These are phyloP conservation scores for Podilymbus podiceps DNA, from an alignment of 2,113 vertebrate genomes.

Conservation along the genomic window DNA sequence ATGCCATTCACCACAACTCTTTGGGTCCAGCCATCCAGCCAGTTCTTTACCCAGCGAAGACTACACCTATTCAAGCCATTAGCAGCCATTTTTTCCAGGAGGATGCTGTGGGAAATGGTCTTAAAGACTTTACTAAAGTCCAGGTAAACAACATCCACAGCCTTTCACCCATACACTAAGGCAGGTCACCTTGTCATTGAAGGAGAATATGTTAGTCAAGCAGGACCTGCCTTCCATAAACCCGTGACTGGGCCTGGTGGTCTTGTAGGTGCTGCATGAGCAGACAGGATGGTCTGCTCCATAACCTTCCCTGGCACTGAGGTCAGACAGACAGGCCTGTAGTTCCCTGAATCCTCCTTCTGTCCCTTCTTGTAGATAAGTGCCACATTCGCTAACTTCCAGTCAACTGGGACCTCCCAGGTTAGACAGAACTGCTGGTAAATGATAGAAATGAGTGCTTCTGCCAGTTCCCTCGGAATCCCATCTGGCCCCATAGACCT, in stretches of 20 bases:
- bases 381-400: too few species aligned
- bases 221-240: too few species aligned
- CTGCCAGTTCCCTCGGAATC: too few species aligned
- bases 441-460: too few species aligned
- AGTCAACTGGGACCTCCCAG: too few species aligned
- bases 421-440: too few species aligned
- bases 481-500: too few species aligned
- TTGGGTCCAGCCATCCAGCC: not conserved
- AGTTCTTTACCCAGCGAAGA: not conserved
- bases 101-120: too few species aligned
- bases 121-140: not conserved
- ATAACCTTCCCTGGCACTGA: accelerated
- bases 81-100: not conserved
- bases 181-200: not conserved
- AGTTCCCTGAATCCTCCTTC: not conserved
- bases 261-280: not conserved
- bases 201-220: not conserved
- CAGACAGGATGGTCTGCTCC: too few species aligned
- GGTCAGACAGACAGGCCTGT: not conserved
- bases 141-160: not conserved
- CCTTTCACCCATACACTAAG: not conserved
- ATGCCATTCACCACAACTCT: not conserved
- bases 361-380: too few species aligned
- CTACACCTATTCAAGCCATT: not conserved
- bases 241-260: too few species aligned